These are phyloP conservation scores for Macrosoma leucophasiata DNA, from an alignment of 2,888 invertebrate genomes.

Conservation along the genomic window DNA sequence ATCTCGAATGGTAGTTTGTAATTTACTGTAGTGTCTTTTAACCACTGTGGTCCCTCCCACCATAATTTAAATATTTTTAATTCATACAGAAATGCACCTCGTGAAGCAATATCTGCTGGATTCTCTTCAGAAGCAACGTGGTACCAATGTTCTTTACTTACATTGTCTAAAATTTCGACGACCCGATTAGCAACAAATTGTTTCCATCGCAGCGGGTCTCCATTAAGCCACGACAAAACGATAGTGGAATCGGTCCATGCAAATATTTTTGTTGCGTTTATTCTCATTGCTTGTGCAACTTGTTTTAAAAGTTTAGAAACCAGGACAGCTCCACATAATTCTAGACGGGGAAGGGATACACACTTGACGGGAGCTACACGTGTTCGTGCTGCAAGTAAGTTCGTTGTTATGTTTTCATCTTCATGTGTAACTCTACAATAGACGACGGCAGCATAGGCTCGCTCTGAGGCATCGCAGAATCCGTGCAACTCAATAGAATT, in stretches of 20 bases:
- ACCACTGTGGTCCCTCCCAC: constrained; percentile 20
- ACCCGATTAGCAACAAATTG: constrained; percentile 23
- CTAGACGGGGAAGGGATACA: constrained; percentile 27
- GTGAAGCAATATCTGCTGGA: constrained; percentile 16
- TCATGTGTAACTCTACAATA: constrained; percentile 19
- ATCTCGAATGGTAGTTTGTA: constrained; percentile 3
- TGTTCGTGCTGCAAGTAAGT: constrained; percentile 25
- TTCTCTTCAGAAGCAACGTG: constrained; percentile 13
- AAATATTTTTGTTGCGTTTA: constrained; percentile 15
- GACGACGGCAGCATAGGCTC: constrained; percentile 26
- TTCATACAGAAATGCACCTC: constrained; percentile 10
- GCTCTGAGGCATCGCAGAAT: constrained; percentile 24
- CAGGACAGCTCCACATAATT: constrained; percentile 26
- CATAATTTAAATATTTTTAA: constrained; percentile 12
- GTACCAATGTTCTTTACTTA: constrained; percentile 12
- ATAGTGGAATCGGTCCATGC: constrained; percentile 20
- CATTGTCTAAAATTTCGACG: constrained; percentile 22
- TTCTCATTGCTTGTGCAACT: constrained; percentile 22
- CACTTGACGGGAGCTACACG: constrained; percentile 28
- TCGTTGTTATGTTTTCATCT: constrained; percentile 13
- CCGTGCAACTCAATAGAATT: constrained; percentile 13
- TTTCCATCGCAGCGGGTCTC: constrained; percentile 27
- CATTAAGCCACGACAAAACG: constrained; percentile 21
- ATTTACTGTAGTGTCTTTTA: constrained; percentile 13
- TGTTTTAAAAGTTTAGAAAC: constrained; percentile 23